Conservation (phyloP, 2,888 invertebrate genomes). For the Frankliniella intonsa region DNA sequence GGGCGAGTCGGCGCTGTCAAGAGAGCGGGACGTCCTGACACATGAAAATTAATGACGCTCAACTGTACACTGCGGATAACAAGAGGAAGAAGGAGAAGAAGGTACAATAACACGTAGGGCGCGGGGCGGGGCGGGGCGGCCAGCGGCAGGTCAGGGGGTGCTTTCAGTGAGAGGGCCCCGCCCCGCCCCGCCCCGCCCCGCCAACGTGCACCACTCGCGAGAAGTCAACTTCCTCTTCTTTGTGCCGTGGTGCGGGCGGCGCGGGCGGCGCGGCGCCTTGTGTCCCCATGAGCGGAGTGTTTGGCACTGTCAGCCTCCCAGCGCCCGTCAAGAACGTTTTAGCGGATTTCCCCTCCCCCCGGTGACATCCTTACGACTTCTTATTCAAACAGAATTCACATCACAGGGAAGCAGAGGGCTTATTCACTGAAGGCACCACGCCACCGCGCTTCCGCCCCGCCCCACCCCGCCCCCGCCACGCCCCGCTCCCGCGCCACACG, state of each 20-base stretch:
- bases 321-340: background rate
- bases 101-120: too few species aligned
- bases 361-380: background rate
- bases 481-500: background rate
- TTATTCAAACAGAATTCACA: background rate
- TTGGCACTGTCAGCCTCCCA: background rate
- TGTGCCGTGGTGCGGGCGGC: too few species aligned
- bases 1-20: background rate
- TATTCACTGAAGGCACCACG: background rate
- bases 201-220: too few species aligned
- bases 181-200: background rate
- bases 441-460: background rate
- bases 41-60: conserved; percentile 19
- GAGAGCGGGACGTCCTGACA: conserved; percentile 14
- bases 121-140: background rate
- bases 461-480: background rate
- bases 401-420: background rate
- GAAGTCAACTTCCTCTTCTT: too few species aligned
- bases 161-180: background rate
- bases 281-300: too few species aligned
- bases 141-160: background rate
- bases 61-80: background rate
- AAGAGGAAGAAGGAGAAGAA: too few species aligned
- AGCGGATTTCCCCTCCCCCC: background rate
- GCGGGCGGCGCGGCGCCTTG: too few species aligned